These are phyloP conservation scores for Drosophila nigromelanica DNA, from an alignment of 1,140 invertebrate species.

Conservation along the genomic window DNA sequence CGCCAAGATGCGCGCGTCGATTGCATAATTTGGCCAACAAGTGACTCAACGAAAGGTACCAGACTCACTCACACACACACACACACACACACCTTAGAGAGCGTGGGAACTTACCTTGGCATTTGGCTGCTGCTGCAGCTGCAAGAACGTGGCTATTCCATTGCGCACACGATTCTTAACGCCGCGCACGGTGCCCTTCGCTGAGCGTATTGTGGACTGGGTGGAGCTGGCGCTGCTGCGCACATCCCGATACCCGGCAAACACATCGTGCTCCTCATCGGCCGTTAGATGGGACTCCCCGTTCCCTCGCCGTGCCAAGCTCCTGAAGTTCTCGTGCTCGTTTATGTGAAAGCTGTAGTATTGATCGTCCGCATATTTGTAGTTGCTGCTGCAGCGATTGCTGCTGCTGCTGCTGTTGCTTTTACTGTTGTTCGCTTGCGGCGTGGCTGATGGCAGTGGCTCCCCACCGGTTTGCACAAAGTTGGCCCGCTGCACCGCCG, in stretches of 20 bases:
- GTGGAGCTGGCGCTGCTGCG: conserved; percentile 88
- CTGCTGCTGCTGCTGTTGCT: conserved; percentile 4
- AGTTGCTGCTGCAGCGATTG: conserved; percentile 53
- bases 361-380: conserved; percentile 89
- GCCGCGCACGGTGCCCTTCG: conserved; percentile 95
- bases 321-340: conserved; percentile 86
- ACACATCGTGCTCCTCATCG: conserved; percentile 86
- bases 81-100: background rate
- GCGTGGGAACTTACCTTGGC: conserved; percentile 87
- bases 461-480: conserved; percentile 75
- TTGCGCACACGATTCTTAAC: conserved; percentile 97
- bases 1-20: conserved; percentile 54
- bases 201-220: conserved; percentile 92
- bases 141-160: conserved; percentile 97
- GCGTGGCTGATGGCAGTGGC: conserved; percentile 12
- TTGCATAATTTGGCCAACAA: conserved; percentile 67
- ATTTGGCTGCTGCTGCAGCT: conserved; percentile 88
- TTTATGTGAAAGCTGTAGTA: conserved; percentile 93
- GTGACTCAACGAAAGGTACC: conserved; percentile 45
- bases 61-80: conserved; percentile 4
- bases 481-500: conserved; percentile 70
- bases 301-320: conserved; percentile 84
- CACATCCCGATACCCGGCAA: conserved; percentile 92
- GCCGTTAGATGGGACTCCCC: conserved; percentile 66
- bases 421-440: conserved; percentile 4